Percentiles rank a stretch among this genome's conserved stretches.
phyloP scores from a whole-genome alignment of 2,113 vertebrate genomes.

The Hydropotes inermis region DNA sequence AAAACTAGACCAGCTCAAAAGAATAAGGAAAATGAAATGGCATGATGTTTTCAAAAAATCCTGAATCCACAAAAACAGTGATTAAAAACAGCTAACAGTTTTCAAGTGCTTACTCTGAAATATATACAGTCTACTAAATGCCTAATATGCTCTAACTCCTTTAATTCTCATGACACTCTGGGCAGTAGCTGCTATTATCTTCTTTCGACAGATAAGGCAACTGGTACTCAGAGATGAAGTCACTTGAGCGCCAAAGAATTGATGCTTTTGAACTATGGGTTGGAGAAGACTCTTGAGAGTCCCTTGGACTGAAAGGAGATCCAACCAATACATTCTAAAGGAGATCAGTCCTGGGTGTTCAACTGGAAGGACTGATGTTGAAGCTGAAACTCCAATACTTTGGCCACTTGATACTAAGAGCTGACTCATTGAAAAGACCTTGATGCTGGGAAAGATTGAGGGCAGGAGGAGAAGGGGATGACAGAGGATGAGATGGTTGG shows the following conservation, averaged over 20 bases:
- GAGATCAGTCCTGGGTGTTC: background rate
- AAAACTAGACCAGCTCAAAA: constrained; percentile 35
- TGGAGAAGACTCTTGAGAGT: background rate
- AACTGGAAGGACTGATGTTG: background rate
- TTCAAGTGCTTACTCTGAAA: constrained; percentile 1
- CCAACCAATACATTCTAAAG: background rate
- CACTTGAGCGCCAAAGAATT: background rate
- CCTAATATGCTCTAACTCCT: constrained; percentile 25
- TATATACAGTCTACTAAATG: background rate
- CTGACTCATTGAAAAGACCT: background rate
- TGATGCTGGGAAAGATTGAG: background rate
- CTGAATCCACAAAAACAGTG: constrained; percentile 28
- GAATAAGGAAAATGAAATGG: constrained; percentile 8
- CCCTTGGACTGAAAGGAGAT: background rate
- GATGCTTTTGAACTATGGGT: background rate
- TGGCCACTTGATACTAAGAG: background rate
- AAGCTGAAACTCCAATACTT: background rate
- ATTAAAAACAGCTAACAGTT: background rate
- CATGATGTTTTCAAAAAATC: constrained; percentile 8
- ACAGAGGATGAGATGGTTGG: background rate
- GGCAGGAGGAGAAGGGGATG: background rate
- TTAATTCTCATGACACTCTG: background rate
- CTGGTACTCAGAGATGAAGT: background rate
- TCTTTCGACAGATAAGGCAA: background rate
- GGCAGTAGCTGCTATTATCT: background rate